phyloP scores from a whole-genome alignment of 2,797 vertebrate species.

The Oreochromis grahami region DNA sequence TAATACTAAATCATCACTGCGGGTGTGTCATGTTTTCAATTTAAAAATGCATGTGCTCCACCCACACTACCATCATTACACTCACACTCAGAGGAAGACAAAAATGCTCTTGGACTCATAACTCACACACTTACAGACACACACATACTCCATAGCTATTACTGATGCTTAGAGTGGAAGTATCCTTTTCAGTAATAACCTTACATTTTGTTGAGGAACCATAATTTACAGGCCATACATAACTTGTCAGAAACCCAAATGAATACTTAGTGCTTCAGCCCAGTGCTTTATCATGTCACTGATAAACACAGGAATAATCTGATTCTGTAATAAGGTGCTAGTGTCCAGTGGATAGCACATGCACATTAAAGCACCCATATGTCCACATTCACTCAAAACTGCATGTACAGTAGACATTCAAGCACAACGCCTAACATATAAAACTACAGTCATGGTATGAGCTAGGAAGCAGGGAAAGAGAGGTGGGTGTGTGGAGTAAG shows the following conservation, averaged over 20 bases:
- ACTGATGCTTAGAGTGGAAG: conserved; percentile 45
- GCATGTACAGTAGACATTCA: background rate
- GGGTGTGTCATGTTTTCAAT: conserved; percentile 73
- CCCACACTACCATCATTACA: conserved; percentile 46
- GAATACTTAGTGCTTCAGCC: conserved; percentile 58
- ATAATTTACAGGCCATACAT: conserved; percentile 65
- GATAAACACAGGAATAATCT: conserved; percentile 63
- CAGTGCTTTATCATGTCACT: conserved; percentile 63
- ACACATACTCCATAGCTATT: conserved; percentile 18
- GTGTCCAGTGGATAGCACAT: conserved; percentile 35
- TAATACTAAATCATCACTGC: conserved; percentile 57
- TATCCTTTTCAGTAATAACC: conserved; percentile 65
- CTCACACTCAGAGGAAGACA: conserved; percentile 8
- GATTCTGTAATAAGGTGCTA: conserved; percentile 58
- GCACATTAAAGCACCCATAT: background rate
- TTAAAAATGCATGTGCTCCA: conserved; percentile 71
- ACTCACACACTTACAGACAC: background rate
- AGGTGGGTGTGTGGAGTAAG: background rate
- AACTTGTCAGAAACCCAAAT: conserved; percentile 65
- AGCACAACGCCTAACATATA: background rate
- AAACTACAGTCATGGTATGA: conserved; percentile 6
- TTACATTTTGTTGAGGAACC: conserved; percentile 44
- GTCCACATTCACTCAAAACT: background rate
- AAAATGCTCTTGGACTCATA: conserved; percentile 9
- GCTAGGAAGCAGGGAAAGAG: background rate